Conservation (phyloP, 1,140 invertebrate species). For the Brachystomella parvula region DNA sequence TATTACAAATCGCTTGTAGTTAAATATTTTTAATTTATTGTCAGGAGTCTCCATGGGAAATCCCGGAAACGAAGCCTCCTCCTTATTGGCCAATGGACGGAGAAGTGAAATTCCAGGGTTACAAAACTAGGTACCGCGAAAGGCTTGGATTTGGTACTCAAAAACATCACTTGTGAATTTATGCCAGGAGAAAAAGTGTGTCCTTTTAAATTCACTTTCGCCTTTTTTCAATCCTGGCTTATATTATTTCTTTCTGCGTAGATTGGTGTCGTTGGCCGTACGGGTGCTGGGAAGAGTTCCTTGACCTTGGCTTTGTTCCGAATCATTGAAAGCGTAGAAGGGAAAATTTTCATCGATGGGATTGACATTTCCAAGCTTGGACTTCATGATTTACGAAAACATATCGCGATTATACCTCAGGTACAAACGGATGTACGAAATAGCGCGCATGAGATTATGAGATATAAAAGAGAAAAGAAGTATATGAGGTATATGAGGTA, state of each 20-base stretch:
- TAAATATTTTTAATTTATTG: background rate
- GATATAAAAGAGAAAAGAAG: too few species aligned
- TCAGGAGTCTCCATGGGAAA: slow-evolving; percentile 64
- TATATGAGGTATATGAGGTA: too few species aligned
- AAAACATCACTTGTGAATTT: slow-evolving; percentile 44
- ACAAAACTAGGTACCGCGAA: slow-evolving; percentile 42
- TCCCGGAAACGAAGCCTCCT: slow-evolving; percentile 40
- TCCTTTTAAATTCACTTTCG: background rate
- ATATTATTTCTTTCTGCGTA: slow-evolving; percentile 48
- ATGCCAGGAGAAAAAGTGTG: slow-evolving; percentile 22
- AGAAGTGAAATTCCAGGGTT: slow-evolving; percentile 43
- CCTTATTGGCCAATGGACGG: slow-evolving; percentile 41
- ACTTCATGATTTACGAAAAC: slow-evolving; percentile 74
- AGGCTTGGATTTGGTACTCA: slow-evolving; percentile 45
- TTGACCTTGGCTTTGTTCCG: slow-evolving; percentile 49
- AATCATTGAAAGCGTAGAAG: slow-evolving; percentile 45
- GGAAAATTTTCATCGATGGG: slow-evolving; percentile 75
- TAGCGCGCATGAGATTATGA: too few species aligned
- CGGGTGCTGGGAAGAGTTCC: slow-evolving; percentile 48
- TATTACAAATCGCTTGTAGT: background rate
- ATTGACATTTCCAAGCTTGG: slow-evolving; percentile 76
- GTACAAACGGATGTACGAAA: too few species aligned
- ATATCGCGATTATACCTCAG: slow-evolving; percentile 82
- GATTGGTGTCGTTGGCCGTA: slow-evolving; percentile 54
- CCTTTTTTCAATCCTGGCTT: slow-evolving; percentile 41